phyloP scores from a whole-genome alignment of 2,888 invertebrate species.

The Rhingia rostrata region DNA sequence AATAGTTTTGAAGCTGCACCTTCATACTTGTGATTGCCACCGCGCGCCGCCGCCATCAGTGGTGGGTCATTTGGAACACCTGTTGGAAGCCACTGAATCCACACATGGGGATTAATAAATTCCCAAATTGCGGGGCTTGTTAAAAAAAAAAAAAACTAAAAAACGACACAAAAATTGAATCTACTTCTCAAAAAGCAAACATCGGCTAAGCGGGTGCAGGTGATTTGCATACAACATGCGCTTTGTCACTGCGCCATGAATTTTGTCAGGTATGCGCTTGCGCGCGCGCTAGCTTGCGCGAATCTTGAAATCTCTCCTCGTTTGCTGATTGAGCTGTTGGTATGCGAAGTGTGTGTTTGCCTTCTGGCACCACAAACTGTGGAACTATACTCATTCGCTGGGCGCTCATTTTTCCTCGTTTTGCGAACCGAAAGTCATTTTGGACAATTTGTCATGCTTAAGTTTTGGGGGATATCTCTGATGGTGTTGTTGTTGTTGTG shows the following conservation, averaged over 20 bases:
- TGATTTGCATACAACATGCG: slow-evolving; percentile 69
- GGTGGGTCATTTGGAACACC: slow-evolving; percentile 61
- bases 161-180: slow-evolving; percentile 44
- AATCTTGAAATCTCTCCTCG: slow-evolving; percentile 59
- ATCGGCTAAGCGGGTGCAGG: slow-evolving; percentile 40
- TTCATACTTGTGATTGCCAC: neutral
- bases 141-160: no score
- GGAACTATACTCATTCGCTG: neutral
- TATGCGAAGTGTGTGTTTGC: slow-evolving; percentile 47
- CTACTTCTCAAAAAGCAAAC: slow-evolving; percentile 20
- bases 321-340: slow-evolving; percentile 71
- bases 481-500: no score
- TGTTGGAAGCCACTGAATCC: slow-evolving; percentile 53
- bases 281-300: neutral
- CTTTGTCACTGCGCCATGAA: slow-evolving; percentile 53
- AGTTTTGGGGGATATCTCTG: slow-evolving; percentile 16
- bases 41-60: neutral
- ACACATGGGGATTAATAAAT: slow-evolving; percentile 53
- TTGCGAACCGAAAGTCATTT: slow-evolving; percentile 39
- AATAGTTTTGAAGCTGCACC: slow-evolving; percentile 59
- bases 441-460: slow-evolving; percentile 68
- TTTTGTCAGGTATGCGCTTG: slow-evolving; percentile 43
- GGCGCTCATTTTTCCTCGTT: neutral
- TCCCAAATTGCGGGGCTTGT: slow-evolving; percentile 42
- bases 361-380: slow-evolving; percentile 7